These are phyloP conservation scores for Calidris pugnax DNA, from an alignment of 2,113 vertebrate genomes.

Conservation along the genomic window DNA sequence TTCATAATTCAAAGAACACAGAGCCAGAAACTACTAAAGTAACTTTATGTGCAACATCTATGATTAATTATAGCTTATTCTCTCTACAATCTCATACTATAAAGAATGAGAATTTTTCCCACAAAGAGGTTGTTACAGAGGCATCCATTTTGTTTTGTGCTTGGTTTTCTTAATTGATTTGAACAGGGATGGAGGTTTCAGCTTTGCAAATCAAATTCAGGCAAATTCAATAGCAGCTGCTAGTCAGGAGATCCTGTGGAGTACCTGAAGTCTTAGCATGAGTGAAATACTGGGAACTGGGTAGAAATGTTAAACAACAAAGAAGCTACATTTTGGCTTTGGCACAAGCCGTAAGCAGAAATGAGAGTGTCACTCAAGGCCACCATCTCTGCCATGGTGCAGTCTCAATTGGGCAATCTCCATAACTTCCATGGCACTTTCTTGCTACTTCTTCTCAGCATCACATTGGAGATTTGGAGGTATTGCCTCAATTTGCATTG, in stretches of 20 bases:
- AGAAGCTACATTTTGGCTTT: not conserved
- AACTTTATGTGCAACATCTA: not conserved
- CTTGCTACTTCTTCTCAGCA: not conserved
- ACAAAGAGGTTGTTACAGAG: not conserved
- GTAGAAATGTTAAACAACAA: not conserved
- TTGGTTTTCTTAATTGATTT: not conserved
- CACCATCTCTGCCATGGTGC: not conserved
- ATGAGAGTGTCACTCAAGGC: not conserved
- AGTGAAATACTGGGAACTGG: not conserved
- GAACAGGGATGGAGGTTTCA: not conserved
- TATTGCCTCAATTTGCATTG: not conserved
- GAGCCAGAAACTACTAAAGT: not conserved
- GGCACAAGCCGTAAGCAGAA: not conserved
- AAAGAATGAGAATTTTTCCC: not conserved
- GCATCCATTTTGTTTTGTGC: not conserved
- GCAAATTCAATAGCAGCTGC: not conserved
- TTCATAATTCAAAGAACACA: not conserved
- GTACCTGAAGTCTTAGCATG: not conserved
- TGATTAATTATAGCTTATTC: not conserved
- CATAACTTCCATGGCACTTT: not conserved
- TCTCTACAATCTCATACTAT: not conserved
- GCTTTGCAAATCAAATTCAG: not conserved
- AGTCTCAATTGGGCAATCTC: not conserved
- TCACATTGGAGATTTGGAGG: not conserved
- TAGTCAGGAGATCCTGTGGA: not conserved